Evolutionary conservation across 2,888 invertebrate species (phyloP).

Genomic region (Ichneumon xanthorius): DNA sequence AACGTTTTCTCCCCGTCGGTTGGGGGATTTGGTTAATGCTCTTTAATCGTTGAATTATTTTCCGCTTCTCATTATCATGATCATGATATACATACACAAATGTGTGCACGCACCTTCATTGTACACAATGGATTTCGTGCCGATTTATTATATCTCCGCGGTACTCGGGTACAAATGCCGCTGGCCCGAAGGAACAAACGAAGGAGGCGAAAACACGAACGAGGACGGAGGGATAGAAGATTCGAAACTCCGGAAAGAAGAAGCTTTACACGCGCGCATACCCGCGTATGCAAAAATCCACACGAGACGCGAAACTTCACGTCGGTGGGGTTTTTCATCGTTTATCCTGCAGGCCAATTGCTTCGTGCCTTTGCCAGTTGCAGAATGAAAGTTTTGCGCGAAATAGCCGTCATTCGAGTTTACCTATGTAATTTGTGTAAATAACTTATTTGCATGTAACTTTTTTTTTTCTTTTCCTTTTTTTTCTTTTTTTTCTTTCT

Average conservation of each 20-base stretch:
- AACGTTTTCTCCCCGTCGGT: conserved; percentile 7
- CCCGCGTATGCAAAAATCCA: neutral
- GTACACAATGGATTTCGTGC: conserved; percentile 12
- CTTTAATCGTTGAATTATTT: conserved; percentile 16
- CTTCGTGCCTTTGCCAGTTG: conserved; percentile 21
- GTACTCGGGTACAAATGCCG: neutral
- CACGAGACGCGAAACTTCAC: neutral
- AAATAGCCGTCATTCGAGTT: conserved; percentile 2
- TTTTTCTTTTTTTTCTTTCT: neutral
- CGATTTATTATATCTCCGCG: conserved; percentile 14
- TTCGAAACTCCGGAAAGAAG: neutral
- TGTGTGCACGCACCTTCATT: conserved; percentile 7
- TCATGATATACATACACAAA: neutral
- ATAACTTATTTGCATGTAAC: conserved; percentile 6
- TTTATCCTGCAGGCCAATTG: conserved; percentile 1
- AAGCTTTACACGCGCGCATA: neutral
- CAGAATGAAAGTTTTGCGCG: conserved; percentile 6
- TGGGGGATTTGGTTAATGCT: conserved; percentile 16
- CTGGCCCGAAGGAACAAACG: conserved; percentile 10
- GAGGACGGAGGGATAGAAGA: neutral
- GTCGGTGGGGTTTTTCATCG: neutral
- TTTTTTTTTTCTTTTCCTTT: neutral
- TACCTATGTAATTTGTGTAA: conserved; percentile 17
- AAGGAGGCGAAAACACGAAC: neutral
- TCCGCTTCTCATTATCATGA: conserved; percentile 18